Base-by-base conservation (phyloP, 2,797 vertebrate species). In the Babyrousa celebensis region DNA sequence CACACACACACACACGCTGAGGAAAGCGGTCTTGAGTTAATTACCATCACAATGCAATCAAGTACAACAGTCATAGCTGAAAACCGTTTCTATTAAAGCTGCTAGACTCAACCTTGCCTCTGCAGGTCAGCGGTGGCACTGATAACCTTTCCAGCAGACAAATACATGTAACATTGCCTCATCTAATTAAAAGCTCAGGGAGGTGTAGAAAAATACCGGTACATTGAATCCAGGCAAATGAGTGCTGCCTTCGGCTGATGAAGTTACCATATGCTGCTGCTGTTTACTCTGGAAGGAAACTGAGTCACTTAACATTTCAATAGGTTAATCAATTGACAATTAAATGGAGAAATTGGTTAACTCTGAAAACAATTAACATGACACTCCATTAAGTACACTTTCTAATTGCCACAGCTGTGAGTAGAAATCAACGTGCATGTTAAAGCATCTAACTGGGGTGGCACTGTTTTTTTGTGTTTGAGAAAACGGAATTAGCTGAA, bases 261-360 rank as follows among this genome's bases (percentile, higher is more conserved):
- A 97, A 97, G 98, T 98, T 97, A 97, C 98, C 98, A 97, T 98
- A 98, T 96, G 98, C 94, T 78, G 97, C 98, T 97, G 97, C 97
- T 99, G 98, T 99, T 99, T 99, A 98, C 98, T 98, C 98, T 98
- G 98, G 98, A 98, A 99, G 98, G 99, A 99, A 99, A 99, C 99
- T 99, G 99, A 99, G 98, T 99, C 99, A 99, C 98, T 99, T 99
- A 99, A 99, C 99, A 99, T 99, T 99, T 99, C 99, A 99, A 99
- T 99, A 99, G 99, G 98, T 99, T 99, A 99, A 99, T 99, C 99
- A 99, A 99, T 99, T 98, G 98, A 98, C 99, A 99, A 99, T 99
- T 99, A 99, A 99, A 99, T 98, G 98, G 98, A 99, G 99, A 99
- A 99, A 99, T 99, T 99, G 98, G 98, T 99, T 99, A 99, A 99